These are phyloP conservation scores for Panulirus ornatus DNA, from an alignment of 1,140 invertebrate species.

Conservation along the genomic window DNA sequence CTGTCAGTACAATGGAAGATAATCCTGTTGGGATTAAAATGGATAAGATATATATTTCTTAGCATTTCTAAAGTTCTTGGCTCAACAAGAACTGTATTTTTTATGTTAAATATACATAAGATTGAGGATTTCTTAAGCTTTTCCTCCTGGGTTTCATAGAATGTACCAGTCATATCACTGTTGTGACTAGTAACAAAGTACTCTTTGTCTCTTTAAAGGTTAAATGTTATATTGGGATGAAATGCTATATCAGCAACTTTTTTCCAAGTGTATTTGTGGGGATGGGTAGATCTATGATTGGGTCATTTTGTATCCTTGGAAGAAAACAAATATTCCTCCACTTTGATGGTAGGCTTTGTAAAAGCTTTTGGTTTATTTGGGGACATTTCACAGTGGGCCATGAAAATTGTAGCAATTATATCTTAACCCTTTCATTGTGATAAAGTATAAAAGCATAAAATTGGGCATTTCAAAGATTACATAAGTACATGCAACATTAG, in stretches of 20 bases:
- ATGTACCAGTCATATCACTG: constrained; percentile 2
- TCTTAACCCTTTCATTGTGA: not conserved
- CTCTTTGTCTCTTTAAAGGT: not conserved
- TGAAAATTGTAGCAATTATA: not conserved
- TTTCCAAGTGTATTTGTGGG: too few relatives aligned
- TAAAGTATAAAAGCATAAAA: not conserved
- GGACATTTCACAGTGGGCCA: not conserved
- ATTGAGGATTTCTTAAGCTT: not conserved
- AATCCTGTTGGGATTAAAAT: not conserved
- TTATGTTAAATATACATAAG: constrained; percentile 16
- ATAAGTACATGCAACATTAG: not conserved
- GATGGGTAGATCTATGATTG: not conserved
- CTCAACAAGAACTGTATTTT: not conserved
- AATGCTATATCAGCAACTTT: too few relatives aligned
- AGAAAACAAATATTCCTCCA: not conserved
- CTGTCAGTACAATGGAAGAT: constrained; percentile 14
- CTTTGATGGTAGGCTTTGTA: not conserved
- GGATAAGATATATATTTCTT: not conserved
- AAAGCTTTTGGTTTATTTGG: not conserved
- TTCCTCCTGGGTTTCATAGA: not conserved
- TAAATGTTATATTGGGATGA: not conserved
- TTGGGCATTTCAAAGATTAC: not conserved
- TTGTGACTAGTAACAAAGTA: not conserved
- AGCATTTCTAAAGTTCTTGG: not conserved
- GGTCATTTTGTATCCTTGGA: not conserved